phyloP scores from a whole-genome alignment of 2,113 vertebrate species.

The rat (Rattus norvegicus) region DNA sequence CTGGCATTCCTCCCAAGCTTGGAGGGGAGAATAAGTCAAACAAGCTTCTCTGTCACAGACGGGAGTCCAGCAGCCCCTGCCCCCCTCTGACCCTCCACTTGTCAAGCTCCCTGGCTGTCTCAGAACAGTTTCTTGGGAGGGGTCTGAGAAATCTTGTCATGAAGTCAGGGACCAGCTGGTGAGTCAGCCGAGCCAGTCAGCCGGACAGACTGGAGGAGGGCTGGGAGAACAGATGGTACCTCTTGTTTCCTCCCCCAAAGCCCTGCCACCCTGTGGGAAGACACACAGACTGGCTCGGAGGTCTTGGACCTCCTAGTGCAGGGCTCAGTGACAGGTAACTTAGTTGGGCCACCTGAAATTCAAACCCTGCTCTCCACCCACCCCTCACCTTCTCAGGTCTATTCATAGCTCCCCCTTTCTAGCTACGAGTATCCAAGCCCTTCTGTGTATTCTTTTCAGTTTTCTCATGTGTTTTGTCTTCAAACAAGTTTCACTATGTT shows the following conservation, averaged over 20 bases:
- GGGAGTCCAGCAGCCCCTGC: background rate
- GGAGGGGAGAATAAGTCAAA: background rate
- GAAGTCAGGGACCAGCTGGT: slow-evolving; percentile 11
- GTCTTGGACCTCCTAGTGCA: background rate
- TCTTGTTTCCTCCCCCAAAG: background rate
- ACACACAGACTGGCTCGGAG: background rate
- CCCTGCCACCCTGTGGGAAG: background rate
- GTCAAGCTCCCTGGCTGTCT: background rate
- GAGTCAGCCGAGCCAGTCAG: slow-evolving; percentile 2
- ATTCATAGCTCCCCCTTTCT: background rate
- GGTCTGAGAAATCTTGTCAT: background rate
- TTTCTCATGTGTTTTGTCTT: background rate
- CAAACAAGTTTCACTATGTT: background rate
- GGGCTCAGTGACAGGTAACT: slow-evolving; percentile 47
- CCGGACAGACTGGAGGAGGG: background rate
- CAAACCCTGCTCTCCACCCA: background rate
- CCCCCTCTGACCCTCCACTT: too few species aligned
- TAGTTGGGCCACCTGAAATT: background rate
- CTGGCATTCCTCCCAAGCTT: background rate
- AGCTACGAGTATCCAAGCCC: background rate
- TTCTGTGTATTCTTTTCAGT: background rate
- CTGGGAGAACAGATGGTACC: slow-evolving; percentile 67
- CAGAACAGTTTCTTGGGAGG: slow-evolving; percentile 39
- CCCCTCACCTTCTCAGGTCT: background rate
- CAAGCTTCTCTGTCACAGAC: background rate